Percentiles rank a stretch among this genome's conserved stretches.
phyloP scores from a whole-genome alignment of 1,140 invertebrate genomes.

The Andrena cerasifolii region DNA sequence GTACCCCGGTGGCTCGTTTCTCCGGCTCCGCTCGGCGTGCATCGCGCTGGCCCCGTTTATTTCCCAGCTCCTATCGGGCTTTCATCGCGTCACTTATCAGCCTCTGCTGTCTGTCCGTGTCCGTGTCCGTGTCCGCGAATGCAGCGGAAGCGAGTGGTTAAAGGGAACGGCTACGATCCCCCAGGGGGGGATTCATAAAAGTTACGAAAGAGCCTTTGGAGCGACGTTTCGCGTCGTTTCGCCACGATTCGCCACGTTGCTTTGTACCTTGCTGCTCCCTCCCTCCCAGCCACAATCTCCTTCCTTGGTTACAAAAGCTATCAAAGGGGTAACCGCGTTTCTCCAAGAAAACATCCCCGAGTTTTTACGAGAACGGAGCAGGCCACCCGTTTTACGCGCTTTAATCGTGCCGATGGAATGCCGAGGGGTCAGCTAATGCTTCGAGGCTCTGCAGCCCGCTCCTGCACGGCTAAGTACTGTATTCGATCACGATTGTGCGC shows the following conservation, averaged over 20 bases:
- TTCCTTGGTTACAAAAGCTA: neutral
- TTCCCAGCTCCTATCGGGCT: constrained; percentile 33
- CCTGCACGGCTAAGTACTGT: too few relatives aligned
- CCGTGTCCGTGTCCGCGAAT: constrained; percentile 22
- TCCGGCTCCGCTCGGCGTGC: neutral
- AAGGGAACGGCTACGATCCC: constrained; percentile 16
- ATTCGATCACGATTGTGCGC: neutral
- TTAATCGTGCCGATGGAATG: neutral
- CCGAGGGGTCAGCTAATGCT: neutral
- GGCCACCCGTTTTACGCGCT: neutral
- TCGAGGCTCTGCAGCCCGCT: too few relatives aligned
- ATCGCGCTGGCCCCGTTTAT: constrained; percentile 41
- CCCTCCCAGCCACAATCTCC: neutral
- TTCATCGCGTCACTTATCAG: constrained; percentile 48
- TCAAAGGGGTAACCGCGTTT: neutral
- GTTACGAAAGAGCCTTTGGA: constrained; percentile 18
- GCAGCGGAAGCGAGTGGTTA: constrained; percentile 36
- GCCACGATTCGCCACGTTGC: neutral
- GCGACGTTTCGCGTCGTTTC: too few relatives aligned
- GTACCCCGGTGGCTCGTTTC: neutral
- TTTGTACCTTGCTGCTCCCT: constrained; percentile 31
- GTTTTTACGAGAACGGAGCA: neutral
- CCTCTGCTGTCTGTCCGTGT: constrained; percentile 18
- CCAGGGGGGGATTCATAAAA: constrained; percentile 31
- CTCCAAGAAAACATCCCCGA: neutral